Evolutionary conservation across 2,113 vertebrate species (phyloP).

Genomic region (Crocuta crocuta): DNA sequence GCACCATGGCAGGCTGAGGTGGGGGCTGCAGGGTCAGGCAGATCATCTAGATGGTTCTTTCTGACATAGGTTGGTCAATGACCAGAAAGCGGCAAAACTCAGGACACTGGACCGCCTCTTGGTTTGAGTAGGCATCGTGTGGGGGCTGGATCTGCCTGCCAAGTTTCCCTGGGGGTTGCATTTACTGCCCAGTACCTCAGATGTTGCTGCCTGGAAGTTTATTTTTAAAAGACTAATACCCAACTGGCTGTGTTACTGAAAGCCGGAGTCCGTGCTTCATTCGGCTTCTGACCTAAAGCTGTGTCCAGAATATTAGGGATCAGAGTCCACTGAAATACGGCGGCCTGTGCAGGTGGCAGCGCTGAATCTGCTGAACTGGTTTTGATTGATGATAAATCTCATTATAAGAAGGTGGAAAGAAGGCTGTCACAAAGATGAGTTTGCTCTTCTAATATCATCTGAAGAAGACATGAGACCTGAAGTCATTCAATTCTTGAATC

Average conservation of each 20-base stretch:
- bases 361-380: slow-evolving; percentile 42
- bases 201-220: background rate
- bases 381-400: slow-evolving; percentile 20
- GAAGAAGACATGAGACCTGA: background rate
- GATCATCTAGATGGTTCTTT: background rate
- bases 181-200: background rate
- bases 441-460: background rate
- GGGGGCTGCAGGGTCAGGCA: background rate
- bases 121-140: background rate
- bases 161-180: background rate
- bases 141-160: background rate
- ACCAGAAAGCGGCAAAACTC: background rate
- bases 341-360: background rate
- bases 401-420: slow-evolving; percentile 47
- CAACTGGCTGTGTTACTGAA: background rate
- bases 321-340: background rate
- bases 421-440: background rate
- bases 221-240: slow-evolving; percentile 29
- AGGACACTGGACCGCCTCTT: background rate
- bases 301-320: background rate
- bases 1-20: background rate
- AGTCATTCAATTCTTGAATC: slow-evolving; percentile 28
- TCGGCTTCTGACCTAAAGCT: background rate
- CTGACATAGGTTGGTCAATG: background rate
- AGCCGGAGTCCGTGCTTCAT: background rate